A percentile compares a stretch with the other conserved stretches of the same genome.
Evolutionary conservation across 2,797 vertebrate genomes (phyloP).

Genomic region (Bovichtus diacanthus): DNA sequence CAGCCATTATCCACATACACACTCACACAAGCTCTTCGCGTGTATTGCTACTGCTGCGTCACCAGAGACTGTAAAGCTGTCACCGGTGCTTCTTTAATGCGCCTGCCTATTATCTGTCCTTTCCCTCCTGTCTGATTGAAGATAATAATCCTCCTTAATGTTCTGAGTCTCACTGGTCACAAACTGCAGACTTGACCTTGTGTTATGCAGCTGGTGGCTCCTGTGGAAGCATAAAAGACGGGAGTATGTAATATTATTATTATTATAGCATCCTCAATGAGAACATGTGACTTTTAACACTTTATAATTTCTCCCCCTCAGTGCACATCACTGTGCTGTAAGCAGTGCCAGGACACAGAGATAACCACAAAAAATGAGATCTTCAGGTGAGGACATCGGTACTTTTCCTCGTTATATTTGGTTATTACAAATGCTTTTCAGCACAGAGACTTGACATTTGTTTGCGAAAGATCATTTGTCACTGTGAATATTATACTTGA

Average conservation of each 20-base stretch:
- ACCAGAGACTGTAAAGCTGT: not conserved
- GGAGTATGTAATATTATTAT: no score
- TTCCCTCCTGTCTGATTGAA: slow-evolving; percentile 10
- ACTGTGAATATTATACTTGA: not conserved
- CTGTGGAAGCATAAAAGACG: not conserved
- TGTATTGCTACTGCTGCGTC: not conserved
- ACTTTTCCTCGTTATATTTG: not conserved
- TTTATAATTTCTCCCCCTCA: slow-evolving; percentile 66
- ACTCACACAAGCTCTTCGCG: not conserved
- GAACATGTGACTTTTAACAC: slow-evolving; percentile 21
- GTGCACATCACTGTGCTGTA: slow-evolving; percentile 98
- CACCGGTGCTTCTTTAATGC: not conserved
- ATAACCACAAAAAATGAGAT: slow-evolving; percentile 99
- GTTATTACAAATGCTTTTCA: not conserved
- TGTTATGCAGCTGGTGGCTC: not conserved
- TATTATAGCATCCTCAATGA: not conserved
- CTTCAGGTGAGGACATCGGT: slow-evolving; percentile 90
- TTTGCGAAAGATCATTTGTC: not conserved
- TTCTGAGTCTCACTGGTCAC: not conserved
- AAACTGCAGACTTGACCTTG: not conserved
- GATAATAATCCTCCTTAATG: slow-evolving; percentile 29
- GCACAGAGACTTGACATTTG: not conserved
- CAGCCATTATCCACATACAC: no score
- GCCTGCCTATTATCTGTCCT: not conserved
- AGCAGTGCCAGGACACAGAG: slow-evolving; percentile 96